Percentiles rank a stretch among this genome's conserved stretches.
Conservation (phyloP, 2,888 invertebrate species). For the Drosophila sordidula region DNA sequence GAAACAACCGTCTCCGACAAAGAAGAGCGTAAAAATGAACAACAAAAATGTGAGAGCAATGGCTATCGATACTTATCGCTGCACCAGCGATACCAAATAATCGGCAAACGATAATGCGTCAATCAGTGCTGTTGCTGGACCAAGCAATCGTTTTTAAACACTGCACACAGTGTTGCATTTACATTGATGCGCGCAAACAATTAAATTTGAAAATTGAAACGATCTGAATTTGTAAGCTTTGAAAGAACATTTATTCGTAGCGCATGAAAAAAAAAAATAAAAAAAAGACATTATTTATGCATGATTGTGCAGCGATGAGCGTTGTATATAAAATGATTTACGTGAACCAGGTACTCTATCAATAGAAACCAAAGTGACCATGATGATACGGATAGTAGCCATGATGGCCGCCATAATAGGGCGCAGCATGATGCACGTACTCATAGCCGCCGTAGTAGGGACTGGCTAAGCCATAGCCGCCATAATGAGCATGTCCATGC, state of each 20-base stretch:
- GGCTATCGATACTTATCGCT: slow-evolving; percentile 32
- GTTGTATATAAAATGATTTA: slow-evolving; percentile 34
- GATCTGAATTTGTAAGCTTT: slow-evolving; percentile 24
- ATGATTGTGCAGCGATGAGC: slow-evolving; percentile 37
- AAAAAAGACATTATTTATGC: slow-evolving; percentile 26
- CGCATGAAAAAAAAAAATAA: slow-evolving; percentile 19
- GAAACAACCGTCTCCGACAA: slow-evolving; percentile 60
- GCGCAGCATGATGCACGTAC: slow-evolving; percentile 61
- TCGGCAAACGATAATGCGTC: slow-evolving; percentile 3
- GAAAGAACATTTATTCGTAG: slow-evolving; percentile 49
- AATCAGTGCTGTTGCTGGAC: slow-evolving; percentile 3
- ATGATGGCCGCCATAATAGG: slow-evolving; percentile 70
- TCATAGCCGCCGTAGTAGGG: slow-evolving; percentile 70
- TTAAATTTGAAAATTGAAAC: slow-evolving; percentile 24
- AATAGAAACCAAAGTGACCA: slow-evolving; percentile 72
- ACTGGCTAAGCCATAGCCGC: slow-evolving; percentile 51
- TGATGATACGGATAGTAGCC: slow-evolving; percentile 71
- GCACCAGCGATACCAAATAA: not conserved
- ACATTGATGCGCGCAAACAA: not conserved
- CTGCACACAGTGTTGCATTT: slow-evolving; percentile 28
- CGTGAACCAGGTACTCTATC: slow-evolving; percentile 9
- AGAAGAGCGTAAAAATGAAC: slow-evolving; percentile 63
- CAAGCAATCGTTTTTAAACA: slow-evolving; percentile 1
- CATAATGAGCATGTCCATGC: slow-evolving; percentile 51
- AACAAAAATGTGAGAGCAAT: slow-evolving; percentile 43